A percentile compares a stretch with the other conserved stretches of the same genome.
phyloP scores from a whole-genome alignment of 1,140 invertebrate species.

The Littorina saxatilis region DNA sequence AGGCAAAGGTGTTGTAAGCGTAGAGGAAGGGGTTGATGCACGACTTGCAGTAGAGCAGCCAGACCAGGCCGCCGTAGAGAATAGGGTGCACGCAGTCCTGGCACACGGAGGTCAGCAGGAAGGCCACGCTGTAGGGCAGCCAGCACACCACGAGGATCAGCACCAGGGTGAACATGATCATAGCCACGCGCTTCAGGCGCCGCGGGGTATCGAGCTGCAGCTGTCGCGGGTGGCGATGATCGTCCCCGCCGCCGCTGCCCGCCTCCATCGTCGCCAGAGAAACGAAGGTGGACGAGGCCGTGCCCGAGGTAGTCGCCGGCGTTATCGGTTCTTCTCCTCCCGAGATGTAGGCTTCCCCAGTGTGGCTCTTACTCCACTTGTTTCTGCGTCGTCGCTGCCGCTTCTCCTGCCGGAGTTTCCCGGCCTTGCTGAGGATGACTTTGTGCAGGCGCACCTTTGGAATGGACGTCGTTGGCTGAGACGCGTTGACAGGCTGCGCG shows the following conservation, averaged over 20 bases:
- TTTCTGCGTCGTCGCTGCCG: no score
- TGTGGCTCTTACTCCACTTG: no score
- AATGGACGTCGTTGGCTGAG: no score
- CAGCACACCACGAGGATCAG: slow-evolving; percentile 11
- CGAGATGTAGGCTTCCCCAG: no score
- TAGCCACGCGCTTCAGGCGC: not conserved
- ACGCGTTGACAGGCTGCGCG: no score
- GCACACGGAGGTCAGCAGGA: not conserved
- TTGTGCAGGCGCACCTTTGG: no score
- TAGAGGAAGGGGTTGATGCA: slow-evolving; percentile 26
- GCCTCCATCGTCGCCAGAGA: no score
- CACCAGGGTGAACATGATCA: slow-evolving; percentile 15
- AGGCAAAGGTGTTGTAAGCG: slow-evolving; percentile 15
- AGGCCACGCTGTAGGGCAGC: slow-evolving; percentile 21
- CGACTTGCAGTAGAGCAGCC: slow-evolving; percentile 13
- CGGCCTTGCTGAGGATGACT: no score
- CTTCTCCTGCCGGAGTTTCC: no score
- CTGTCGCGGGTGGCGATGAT: not conserved
- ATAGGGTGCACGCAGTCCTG: slow-evolving; percentile 4
- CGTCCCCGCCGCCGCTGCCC: not conserved
- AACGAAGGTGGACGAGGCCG: no score
- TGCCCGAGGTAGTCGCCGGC: no score
- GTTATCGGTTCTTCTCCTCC: no score
- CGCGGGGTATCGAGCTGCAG: not conserved
- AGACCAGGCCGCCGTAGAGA: not conserved